Evolutionary conservation across 1,140 invertebrate species (phyloP), one percentile per base, ranked within the genome.

Genomic region (Mycetomoellerius zeteki): DNA sequence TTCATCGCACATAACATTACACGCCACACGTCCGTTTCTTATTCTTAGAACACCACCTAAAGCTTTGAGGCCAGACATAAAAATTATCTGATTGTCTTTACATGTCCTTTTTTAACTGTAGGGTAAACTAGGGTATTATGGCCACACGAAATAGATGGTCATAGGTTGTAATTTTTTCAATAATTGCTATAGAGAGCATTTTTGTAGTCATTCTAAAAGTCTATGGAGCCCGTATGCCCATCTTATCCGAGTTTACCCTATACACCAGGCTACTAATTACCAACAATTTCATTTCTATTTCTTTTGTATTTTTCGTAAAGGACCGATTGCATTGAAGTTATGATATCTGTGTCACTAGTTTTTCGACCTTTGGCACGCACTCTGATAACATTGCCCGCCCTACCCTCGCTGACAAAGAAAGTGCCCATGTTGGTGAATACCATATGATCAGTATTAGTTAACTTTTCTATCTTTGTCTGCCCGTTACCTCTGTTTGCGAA

Each of bases 211-310:
- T n/a, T n/a, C n/a, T n/a, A n/a, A n/a, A n/a, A n/a, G n/a, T n/a
- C n/a, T n/a, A n/a, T n/a, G n/a, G n/a, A n/a, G n/a, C n/a, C n/a
- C n/a, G n/a, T n/a, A n/a, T n/a, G n/a, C n/a, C n/a, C n/a, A n/a
- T n/a, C n/a, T n/a, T n/a, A n/a, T n/a, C n/a, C n/a, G n/a, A n/a
- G n/a, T n/a, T n/a, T n/a, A n/a, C n/a, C n/a, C n/a, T n/a, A 19
- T 10, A 37, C 3, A 33, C 3, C 0, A 33, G 5, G 19, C 3
- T 33, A 6, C 19, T n/a, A n/a, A 65, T 33, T 65, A 65, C 30
- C 27, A 5, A 65, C 0, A 65, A 10, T 0, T 19, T 4, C 2
- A n/a, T n/a, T 1, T 14, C 4, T 0, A 0, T 33, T 3, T 14
- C 0, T n/a, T n/a, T 3, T 19, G 7, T 8, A 56, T 0, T 7